Percentiles rank a stretch among this genome's conserved stretches.
Evolutionary conservation across 2,888 invertebrate genomes (phyloP).

Genomic region (Cataglyphis altisquamis): DNA sequence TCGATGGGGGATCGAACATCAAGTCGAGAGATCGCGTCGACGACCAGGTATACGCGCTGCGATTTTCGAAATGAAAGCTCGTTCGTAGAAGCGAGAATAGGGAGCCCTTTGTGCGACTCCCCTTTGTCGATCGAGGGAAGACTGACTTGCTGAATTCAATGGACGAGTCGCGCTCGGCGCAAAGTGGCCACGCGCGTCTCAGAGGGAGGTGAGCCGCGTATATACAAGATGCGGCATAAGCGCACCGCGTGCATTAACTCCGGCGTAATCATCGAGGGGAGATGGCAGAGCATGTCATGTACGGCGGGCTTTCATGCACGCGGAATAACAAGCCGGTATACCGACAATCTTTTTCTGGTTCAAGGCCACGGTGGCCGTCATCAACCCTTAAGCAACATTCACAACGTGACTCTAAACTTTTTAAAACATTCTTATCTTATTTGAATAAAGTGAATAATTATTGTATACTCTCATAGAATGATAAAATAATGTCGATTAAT

Average conservation of each 20-base stretch:
- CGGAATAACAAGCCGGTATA: constrained; percentile 61
- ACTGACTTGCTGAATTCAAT: constrained; percentile 41
- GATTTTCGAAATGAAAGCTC: constrained; percentile 68
- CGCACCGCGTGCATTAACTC: constrained; percentile 59
- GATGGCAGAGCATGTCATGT: constrained; percentile 48
- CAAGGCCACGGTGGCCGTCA: constrained; percentile 61
- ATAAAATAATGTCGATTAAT: background rate
- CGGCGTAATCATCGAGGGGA: constrained; percentile 47
- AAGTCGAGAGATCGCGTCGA: constrained; percentile 64
- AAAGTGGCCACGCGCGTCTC: constrained; percentile 37
- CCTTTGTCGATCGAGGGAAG: constrained; percentile 45
- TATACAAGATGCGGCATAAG: constrained; percentile 37
- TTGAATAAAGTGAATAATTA: background rate
- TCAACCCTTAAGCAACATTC: constrained; percentile 16
- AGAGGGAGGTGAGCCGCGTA: constrained; percentile 22
- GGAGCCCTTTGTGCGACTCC: constrained; percentile 44
- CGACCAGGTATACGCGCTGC: constrained; percentile 36
- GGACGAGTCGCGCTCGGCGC: constrained; percentile 26
- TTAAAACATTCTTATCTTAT: background rate
- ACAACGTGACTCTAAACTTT: background rate
- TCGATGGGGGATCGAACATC: constrained; percentile 73
- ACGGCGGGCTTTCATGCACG: constrained; percentile 56
- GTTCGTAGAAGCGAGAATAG: constrained; percentile 45
- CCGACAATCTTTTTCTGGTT: constrained; percentile 58
- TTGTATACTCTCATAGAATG: background rate